These are phyloP conservation scores for Micronycteris hirsuta DNA, from an alignment of 2,113 vertebrate genomes.

Conservation along the genomic window DNA sequence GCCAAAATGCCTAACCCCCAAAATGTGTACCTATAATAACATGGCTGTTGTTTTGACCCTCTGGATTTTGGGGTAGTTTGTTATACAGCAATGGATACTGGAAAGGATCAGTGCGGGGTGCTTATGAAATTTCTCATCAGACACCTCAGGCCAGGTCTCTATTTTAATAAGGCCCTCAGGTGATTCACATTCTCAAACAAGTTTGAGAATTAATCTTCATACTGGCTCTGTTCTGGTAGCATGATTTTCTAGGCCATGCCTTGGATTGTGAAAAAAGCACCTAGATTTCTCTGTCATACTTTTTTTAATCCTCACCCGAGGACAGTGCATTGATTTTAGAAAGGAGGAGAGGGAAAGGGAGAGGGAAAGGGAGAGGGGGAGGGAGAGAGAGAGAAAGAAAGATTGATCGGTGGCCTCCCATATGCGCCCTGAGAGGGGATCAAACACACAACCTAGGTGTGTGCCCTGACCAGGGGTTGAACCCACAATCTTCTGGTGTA, in stretches of 20 bases:
- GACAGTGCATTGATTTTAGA: too few species aligned
- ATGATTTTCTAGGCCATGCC: background rate
- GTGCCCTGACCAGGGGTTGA: too few species aligned
- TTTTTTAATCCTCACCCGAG: background rate
- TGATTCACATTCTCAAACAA: background rate
- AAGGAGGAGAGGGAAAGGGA: too few species aligned
- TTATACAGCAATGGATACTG: background rate
- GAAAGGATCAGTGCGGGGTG: background rate
- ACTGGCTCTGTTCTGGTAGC: background rate
- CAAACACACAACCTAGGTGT: too few species aligned
- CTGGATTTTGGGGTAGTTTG: background rate
- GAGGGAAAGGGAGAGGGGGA: too few species aligned
- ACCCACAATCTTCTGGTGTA: too few species aligned
- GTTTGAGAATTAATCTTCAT: background rate
- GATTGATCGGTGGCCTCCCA: too few species aligned
- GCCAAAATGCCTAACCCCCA: background rate
- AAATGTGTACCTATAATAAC: background rate
- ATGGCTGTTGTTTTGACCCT: background rate
- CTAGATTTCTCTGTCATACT: background rate
- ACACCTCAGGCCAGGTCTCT: background rate
- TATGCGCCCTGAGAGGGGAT: too few species aligned
- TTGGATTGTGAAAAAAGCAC: background rate
- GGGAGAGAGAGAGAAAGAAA: too few species aligned
- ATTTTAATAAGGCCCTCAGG: background rate
- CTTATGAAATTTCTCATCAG: background rate